These are phyloP conservation scores for Onychomys leucogaster DNA, from an alignment of 2,797 vertebrate genomes.

Conservation along the genomic window DNA sequence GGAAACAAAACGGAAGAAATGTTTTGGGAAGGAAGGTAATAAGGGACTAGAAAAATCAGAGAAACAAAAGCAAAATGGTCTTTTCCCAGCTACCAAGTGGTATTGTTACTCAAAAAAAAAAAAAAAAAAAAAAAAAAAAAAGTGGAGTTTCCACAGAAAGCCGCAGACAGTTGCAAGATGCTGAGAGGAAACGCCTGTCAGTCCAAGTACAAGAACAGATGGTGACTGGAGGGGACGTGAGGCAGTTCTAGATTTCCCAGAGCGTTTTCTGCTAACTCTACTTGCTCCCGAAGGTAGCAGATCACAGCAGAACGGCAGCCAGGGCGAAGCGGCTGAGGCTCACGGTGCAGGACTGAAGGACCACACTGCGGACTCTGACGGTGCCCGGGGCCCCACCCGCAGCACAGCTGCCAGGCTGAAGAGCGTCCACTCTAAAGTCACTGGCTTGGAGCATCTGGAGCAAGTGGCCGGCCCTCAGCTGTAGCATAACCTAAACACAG, in stretches of 20 bases:
- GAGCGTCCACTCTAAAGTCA: not conserved
- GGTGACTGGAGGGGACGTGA: not conserved
- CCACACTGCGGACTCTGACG: too few relatives aligned
- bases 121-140: not conserved
- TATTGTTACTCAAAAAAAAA: not conserved
- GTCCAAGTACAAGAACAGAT: not conserved
- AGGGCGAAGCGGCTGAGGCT: not conserved
- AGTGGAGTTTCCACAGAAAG: not conserved
- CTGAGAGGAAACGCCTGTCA: not conserved
- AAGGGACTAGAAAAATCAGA: not conserved
- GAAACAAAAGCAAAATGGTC: not conserved
- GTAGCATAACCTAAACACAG: slow-evolving; percentile 33
- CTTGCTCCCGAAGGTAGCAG: not conserved
- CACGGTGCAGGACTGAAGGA: not conserved
- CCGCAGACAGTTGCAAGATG: not conserved
- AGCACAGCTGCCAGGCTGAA: not conserved
- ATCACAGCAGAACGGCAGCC: not conserved
- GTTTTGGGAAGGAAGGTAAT: not conserved
- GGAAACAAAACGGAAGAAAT: slow-evolving; percentile 41
- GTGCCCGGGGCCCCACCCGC: not conserved
- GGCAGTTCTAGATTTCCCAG: slow-evolving; percentile 21
- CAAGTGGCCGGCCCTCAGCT: slow-evolving; percentile 60
- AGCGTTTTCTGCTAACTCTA: not conserved
- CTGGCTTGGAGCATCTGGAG: not conserved
- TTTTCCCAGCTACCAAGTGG: not conserved